phyloP scores from a whole-genome alignment of 2,888 invertebrate species.

The Folsomia candida region DNA sequence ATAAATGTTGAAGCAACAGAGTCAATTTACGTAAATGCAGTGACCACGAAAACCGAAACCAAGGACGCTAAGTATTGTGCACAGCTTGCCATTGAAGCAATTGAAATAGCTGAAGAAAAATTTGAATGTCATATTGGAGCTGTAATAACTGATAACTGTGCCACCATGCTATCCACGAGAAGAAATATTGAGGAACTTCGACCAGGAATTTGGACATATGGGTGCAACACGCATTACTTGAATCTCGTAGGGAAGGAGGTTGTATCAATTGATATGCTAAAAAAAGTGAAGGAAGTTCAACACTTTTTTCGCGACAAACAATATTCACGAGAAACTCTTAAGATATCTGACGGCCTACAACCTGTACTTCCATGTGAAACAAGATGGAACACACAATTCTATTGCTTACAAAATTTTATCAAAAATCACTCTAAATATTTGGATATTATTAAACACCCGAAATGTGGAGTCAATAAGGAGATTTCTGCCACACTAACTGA shows the following conservation, averaged over 20 bases:
- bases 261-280: neutral
- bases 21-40: neutral
- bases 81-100: neutral
- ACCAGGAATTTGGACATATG: neutral
- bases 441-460: neutral
- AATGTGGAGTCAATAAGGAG: neutral
- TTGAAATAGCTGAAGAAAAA: neutral
- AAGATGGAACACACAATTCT: neutral
- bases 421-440: neutral
- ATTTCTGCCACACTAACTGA: neutral
- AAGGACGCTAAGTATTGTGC: neutral
- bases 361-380: neutral
- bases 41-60: neutral
- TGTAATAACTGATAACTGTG: neutral
- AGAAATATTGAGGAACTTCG: neutral
- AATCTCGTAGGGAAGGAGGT: neutral
- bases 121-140: neutral
- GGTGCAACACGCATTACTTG: neutral
- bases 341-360: neutral
- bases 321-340: neutral
- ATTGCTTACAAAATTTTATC: neutral
- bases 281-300: neutral
- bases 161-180: neutral
- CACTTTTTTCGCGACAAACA: neutral
- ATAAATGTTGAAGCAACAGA: neutral